Evolutionary conservation across 2,113 vertebrate species (phyloP), one percentile per base, ranked within the genome.

Genomic region (Brachionichthys hirsutus): DNA sequence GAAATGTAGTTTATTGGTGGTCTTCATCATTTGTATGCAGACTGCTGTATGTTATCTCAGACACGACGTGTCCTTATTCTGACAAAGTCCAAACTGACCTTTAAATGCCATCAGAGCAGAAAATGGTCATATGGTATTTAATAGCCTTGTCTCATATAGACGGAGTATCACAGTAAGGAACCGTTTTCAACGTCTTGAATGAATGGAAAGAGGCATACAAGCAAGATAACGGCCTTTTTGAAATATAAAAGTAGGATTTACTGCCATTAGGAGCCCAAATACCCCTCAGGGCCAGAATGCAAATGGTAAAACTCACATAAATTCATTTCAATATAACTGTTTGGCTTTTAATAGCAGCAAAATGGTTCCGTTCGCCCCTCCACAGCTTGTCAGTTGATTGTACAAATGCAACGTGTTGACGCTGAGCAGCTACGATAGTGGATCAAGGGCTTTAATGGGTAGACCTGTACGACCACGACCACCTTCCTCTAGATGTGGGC

Each of bases 401-500:
- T 83, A 62, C 66, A 67, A 62, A 73, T 82, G 65, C 57, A 83
- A 48, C 78, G 61, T 82, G 80, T 82, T 68, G 43, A 74, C 60
- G 74, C 47, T 80, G 24, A 82, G 64, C 64, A 69, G 68, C 57
- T 74, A 73, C 66, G 69, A 12, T 76, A 87, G 84, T 87, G 34
- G 82, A 87, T 65, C 57, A 14, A 89, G 89, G 81, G 53, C 78
- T 83, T 46, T 81, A 62, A 61, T 82, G 58, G 69, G 81, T 91
- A 84, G 92, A 93, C 92, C 92, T 93, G 89, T 92, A 88, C 90
- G 86, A 92, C 89, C 88, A 92, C 90, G 94, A 92, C 90, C 91
- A 10, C 77, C 91, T 93, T 94, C 91, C 90, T 76, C 38, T 90
- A 83, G 16, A 76, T 18, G 76, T 67, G 61, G 54, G 12, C 70